Evolutionary conservation across 1,140 invertebrate genomes (phyloP).

Genomic region (Ostrea denselamellosa): DNA sequence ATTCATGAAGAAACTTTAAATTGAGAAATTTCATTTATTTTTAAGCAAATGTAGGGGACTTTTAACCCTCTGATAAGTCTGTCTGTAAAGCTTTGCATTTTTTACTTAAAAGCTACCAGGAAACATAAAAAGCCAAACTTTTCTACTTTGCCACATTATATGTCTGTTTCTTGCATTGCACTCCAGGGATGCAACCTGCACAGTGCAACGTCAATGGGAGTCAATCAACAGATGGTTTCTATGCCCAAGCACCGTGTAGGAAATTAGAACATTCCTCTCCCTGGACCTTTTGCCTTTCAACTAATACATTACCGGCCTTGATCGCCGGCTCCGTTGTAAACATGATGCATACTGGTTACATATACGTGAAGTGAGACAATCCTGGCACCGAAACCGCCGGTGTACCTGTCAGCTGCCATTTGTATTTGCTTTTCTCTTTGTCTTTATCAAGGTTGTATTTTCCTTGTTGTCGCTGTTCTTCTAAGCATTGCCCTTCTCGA

Average conservation of each 20-base stretch:
- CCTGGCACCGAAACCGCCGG: neutral
- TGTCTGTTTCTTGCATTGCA: neutral
- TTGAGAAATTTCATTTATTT: no score
- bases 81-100: no score
- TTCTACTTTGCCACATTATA: no score
- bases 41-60: no score
- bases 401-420: conserved; percentile 25
- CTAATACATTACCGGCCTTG: conserved; percentile 27
- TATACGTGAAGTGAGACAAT: neutral
- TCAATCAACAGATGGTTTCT: conserved; percentile 22
- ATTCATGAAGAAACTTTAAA: no score
- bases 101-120: no score
- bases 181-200: neutral
- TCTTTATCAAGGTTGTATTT: conserved; percentile 22
- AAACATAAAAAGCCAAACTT: no score
- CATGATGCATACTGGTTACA: neutral
- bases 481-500: neutral
- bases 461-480: neutral
- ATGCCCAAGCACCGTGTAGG: conserved; percentile 14
- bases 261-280: conserved; percentile 5
- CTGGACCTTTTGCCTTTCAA: conserved; percentile 14
- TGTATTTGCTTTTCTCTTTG: neutral
- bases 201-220: neutral
- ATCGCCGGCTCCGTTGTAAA: neutral
- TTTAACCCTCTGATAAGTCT: no score